Percentiles rank a stretch among this genome's conserved stretches.
Evolutionary conservation across 2,113 vertebrate genomes (phyloP).

Genomic region (Mugil cephalus): DNA sequence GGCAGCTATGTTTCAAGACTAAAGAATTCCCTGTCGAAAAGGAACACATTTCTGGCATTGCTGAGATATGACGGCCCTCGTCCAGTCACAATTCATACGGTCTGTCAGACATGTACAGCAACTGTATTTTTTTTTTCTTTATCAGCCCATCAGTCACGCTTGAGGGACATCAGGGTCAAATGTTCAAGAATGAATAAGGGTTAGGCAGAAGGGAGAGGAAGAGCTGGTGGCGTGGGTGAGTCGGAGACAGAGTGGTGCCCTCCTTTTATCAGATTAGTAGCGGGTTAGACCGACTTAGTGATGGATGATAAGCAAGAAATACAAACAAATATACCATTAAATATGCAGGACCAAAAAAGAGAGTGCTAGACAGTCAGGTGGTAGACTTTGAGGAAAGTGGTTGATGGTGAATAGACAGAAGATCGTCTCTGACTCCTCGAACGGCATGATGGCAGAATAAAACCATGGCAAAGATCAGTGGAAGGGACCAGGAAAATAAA

Average conservation of each 20-base stretch:
- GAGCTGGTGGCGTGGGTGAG: slow-evolving; percentile 51
- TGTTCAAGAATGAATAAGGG: slow-evolving; percentile 73
- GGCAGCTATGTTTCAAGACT: slow-evolving; percentile 34
- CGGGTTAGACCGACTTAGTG: slow-evolving; percentile 69
- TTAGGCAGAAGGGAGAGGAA: slow-evolving; percentile 53
- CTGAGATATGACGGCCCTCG: slow-evolving; percentile 49
- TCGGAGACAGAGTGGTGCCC: slow-evolving; percentile 79
- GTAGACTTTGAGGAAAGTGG: slow-evolving; percentile 36
- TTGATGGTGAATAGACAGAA: slow-evolving; percentile 2
- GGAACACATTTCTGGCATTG: slow-evolving; percentile 70
- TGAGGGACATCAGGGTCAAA: slow-evolving; percentile 67
- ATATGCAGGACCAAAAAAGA: slow-evolving; percentile 62
- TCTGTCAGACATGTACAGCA: slow-evolving; percentile 58
- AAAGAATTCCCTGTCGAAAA: slow-evolving; percentile 46
- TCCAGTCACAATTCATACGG: slow-evolving; percentile 53
- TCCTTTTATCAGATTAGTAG: slow-evolving; percentile 79
- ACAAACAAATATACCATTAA: slow-evolving; percentile 75
- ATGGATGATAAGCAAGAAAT: slow-evolving; percentile 74
- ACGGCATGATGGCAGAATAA: neutral
- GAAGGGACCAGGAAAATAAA: neutral
- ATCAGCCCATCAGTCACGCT: slow-evolving; percentile 73
- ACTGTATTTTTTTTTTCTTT: slow-evolving; percentile 53
- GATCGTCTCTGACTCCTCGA: slow-evolving; percentile 25
- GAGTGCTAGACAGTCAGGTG: slow-evolving; percentile 54
- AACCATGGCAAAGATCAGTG: neutral